Conservation (phyloP, 2,113 vertebrate species). For the Stigmatopora argus region DNA sequence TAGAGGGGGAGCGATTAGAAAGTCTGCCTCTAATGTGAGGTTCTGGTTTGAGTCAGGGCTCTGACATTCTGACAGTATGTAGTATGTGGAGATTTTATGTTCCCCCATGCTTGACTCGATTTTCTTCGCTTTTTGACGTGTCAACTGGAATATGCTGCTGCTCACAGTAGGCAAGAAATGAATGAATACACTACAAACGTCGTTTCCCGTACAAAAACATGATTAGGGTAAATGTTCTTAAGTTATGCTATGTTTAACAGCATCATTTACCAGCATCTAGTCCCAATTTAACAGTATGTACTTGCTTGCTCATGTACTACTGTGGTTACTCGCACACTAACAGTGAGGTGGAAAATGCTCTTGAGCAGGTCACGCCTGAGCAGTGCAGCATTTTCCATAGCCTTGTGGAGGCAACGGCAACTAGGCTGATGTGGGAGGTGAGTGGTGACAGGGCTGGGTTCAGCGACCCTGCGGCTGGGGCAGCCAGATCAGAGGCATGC, state of each 20-base stretch:
- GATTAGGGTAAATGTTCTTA: neutral
- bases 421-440: slow-evolving; percentile 50
- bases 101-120: neutral
- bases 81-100: neutral
- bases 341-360: slow-evolving; percentile 66
- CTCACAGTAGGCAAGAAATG: neutral
- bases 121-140: neutral
- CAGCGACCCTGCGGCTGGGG: slow-evolving; percentile 46
- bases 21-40: neutral
- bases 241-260: neutral
- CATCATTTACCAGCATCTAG: neutral
- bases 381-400: slow-evolving; percentile 65
- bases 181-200: neutral
- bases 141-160: neutral
- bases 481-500: slow-evolving; percentile 63
- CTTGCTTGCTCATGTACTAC: neutral
- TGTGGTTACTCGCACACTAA: slow-evolving; percentile 17
- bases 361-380: slow-evolving; percentile 63
- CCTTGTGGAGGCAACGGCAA: slow-evolving; percentile 46
- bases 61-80: neutral
- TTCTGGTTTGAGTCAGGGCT: neutral
- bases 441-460: slow-evolving; percentile 66
- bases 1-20: neutral
- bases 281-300: neutral
- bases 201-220: neutral